Conservation (phyloP, 2,888 invertebrate genomes). For the Tachina lurida region DNA sequence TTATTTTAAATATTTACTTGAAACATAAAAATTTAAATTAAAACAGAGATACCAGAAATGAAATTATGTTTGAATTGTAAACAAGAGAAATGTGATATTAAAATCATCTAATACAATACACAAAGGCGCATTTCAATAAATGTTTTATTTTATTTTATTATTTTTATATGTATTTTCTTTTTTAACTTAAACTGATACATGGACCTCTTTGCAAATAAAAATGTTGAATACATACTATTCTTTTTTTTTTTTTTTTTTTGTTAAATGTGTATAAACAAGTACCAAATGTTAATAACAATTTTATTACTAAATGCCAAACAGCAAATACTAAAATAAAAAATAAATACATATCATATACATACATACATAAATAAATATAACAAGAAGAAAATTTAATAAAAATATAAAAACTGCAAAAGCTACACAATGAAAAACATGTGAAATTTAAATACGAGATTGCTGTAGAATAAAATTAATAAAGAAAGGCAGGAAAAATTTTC, state of each 20-base stretch:
- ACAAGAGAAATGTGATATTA: constrained; percentile 19
- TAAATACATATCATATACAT: background rate
- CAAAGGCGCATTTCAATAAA: constrained; percentile 53
- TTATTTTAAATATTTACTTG: constrained; percentile 33
- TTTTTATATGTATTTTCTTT: background rate
- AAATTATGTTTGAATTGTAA: constrained; percentile 30
- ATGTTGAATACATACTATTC: background rate
- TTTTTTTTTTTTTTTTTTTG: no score
- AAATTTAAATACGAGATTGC: constrained; percentile 17
- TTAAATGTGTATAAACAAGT: constrained; percentile 27
- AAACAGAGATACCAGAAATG: background rate
- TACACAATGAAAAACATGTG: constrained; percentile 20
- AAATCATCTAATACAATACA: constrained; percentile 19
- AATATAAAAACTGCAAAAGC: background rate
- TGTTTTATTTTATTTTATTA: background rate
- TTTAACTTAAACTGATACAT: background rate
- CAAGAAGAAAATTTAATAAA: constrained; percentile 14
- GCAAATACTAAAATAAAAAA: constrained; percentile 1
- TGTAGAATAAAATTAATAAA: constrained; percentile 36
- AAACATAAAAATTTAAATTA: background rate
- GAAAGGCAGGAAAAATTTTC: background rate
- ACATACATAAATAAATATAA: no score
- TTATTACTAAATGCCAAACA: constrained; percentile 53
- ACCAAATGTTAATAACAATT: constrained; percentile 56
- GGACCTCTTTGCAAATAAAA: background rate